phyloP scores from a whole-genome alignment of 2,113 vertebrate species.

The Mola mola region DNA sequence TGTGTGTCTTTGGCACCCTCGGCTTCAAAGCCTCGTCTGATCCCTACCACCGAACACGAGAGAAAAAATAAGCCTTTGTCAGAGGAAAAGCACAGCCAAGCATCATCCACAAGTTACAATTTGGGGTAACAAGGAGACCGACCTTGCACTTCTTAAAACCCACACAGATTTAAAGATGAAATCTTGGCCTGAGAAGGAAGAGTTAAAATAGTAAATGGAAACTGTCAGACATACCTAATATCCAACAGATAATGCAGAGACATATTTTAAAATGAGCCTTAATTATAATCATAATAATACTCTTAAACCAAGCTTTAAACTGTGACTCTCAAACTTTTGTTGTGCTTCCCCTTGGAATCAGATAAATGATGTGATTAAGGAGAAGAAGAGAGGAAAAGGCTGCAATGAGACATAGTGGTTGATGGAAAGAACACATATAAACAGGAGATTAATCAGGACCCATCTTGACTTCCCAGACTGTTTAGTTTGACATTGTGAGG shows the following conservation, averaged over 20 bases:
- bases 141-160: constrained; percentile 27
- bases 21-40: constrained; percentile 64
- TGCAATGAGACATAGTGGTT: too few species aligned
- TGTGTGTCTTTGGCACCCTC: constrained; percentile 55
- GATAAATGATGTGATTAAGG: too few species aligned
- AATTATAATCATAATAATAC: too few species aligned
- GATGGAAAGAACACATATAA: constrained; percentile 11
- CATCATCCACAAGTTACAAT: constrained; percentile 42
- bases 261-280: neutral
- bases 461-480: constrained; percentile 8
- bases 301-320: too few species aligned
- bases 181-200: constrained; percentile 6
- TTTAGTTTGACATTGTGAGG: constrained; percentile 42
- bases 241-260: neutral
- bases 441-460: constrained; percentile 16
- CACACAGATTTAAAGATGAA: constrained; percentile 35
- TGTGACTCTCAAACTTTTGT: too few species aligned
- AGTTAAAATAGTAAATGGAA: constrained; percentile 7
- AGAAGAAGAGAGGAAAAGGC: constrained; percentile 4
- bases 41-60: constrained; percentile 46
- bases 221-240: neutral
- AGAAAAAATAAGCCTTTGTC: constrained; percentile 44
- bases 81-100: constrained; percentile 27
- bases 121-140: constrained; percentile 37
- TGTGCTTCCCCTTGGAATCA: too few species aligned